These are phyloP conservation scores for Ataeniobius toweri DNA, from an alignment of 2,797 vertebrate genomes.

Conservation along the genomic window DNA sequence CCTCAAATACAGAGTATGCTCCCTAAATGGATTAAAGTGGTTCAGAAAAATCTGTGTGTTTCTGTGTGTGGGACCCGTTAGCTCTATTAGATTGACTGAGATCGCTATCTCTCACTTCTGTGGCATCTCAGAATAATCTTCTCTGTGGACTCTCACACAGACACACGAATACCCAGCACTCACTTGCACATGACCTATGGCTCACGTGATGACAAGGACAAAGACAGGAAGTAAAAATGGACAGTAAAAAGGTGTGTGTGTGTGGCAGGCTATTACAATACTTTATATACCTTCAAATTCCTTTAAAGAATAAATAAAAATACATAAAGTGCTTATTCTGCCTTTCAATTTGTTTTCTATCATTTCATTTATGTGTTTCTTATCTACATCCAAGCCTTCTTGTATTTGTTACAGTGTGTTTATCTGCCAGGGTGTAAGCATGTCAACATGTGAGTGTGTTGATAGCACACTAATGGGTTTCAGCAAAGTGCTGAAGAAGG, in stretches of 20 bases:
- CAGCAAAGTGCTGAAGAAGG: constrained; percentile 46
- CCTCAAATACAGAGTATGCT: constrained; percentile 54
- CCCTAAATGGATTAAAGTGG: constrained; percentile 65
- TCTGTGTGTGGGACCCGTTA: constrained; percentile 43
- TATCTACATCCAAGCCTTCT: not conserved
- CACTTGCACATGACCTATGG: constrained; percentile 31
- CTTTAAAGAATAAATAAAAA: constrained; percentile 3
- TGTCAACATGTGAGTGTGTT: constrained; percentile 37
- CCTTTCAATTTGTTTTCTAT: not conserved
- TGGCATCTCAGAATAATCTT: constrained; percentile 59
- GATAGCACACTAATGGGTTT: constrained; percentile 55
- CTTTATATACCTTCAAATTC: not conserved
- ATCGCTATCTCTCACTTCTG: constrained; percentile 62
- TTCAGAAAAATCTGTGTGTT: constrained; percentile 31
- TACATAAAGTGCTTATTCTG: constrained; percentile 3
- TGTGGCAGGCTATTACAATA: not conserved
- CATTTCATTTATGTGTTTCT: not conserved
- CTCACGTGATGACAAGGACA: constrained; percentile 58
- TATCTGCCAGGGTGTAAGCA: not conserved
- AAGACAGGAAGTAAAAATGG: constrained; percentile 23
- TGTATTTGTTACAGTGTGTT: constrained; percentile 3
- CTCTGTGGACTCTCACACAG: constrained; percentile 41
- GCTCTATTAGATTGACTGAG: constrained; percentile 68
- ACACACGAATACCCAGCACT: constrained; percentile 28
- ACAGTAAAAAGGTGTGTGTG: not conserved